These are phyloP conservation scores for Solea senegalensis DNA, from an alignment of 2,113 vertebrate species.

Conservation along the genomic window DNA sequence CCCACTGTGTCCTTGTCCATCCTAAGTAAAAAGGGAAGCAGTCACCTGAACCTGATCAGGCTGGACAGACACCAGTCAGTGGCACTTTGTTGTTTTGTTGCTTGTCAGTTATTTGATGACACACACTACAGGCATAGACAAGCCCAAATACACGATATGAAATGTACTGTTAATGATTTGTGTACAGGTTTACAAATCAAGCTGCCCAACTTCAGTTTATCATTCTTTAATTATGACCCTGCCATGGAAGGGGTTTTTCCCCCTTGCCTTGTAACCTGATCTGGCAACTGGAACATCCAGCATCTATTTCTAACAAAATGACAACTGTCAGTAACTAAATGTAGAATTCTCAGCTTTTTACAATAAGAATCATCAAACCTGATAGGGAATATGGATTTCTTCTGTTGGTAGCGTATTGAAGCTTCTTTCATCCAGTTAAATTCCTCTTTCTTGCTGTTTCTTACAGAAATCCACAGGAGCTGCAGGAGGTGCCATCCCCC, in stretches of 20 bases:
- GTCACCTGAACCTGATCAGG: constrained; percentile 11
- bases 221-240: constrained; percentile 37
- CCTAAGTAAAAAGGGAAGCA: neutral
- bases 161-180: constrained; percentile 26
- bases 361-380: neutral
- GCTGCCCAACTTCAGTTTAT: constrained; percentile 19
- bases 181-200: constrained; percentile 11
- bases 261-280: constrained; percentile 55
- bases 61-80: neutral
- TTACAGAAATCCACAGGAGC: constrained; percentile 94
- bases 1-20: constrained; percentile 5
- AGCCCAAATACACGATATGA: constrained; percentile 17
- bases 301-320: constrained; percentile 63
- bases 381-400: neutral
- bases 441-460: constrained; percentile 31
- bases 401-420: neutral
- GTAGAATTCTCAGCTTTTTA: constrained; percentile 9
- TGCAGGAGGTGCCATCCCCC: constrained; percentile 90
- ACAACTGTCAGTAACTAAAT: constrained; percentile 20
- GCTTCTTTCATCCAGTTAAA: constrained; percentile 12
- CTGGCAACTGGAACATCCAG: constrained; percentile 30
- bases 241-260: constrained; percentile 43
- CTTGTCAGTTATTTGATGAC: neutral
- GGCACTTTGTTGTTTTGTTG: constrained; percentile 8
- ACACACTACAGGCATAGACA: neutral